Evolutionary conservation across 2,113 vertebrate genomes (phyloP).

Genomic region (Podilymbus podiceps): DNA sequence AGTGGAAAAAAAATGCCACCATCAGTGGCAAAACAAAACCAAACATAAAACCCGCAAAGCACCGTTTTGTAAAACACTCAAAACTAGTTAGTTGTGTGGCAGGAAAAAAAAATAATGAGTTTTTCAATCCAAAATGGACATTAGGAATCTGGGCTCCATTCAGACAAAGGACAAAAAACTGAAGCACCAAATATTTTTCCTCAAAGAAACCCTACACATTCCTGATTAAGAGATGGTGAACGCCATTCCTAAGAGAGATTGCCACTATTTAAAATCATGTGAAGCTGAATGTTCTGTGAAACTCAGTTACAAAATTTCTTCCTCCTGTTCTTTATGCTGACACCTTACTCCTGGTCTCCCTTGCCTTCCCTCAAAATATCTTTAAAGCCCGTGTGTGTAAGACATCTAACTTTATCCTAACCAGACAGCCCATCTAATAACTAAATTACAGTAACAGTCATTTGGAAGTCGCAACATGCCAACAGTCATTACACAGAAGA

Average conservation of each 20-base stretch:
- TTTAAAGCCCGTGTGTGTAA: not conserved
- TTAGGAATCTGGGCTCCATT: not conserved
- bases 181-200: not conserved
- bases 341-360: not conserved
- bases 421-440: not conserved
- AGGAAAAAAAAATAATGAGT: not conserved
- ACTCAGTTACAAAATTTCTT: not conserved
- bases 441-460: not conserved
- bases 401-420: not conserved
- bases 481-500: not conserved
- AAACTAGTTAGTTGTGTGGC: not conserved
- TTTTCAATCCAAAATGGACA: not conserved
- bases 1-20: not conserved
- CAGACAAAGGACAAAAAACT: not conserved
- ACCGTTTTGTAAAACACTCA: not conserved
- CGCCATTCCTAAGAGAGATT: not conserved
- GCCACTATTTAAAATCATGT: not conserved
- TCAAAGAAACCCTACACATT: not conserved
- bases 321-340: not conserved
- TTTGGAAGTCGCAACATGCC: slow-evolving; percentile 1
- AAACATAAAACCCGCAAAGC: rapidly evolving
- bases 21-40: not conserved
- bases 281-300: not conserved
- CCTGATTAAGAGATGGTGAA: not conserved
- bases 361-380: not conserved